A percentile compares a stretch with the other conserved stretches of the same genome.
Evolutionary conservation across 2,797 vertebrate species (phyloP).

Genomic region (Leptodon cayanensis): DNA sequence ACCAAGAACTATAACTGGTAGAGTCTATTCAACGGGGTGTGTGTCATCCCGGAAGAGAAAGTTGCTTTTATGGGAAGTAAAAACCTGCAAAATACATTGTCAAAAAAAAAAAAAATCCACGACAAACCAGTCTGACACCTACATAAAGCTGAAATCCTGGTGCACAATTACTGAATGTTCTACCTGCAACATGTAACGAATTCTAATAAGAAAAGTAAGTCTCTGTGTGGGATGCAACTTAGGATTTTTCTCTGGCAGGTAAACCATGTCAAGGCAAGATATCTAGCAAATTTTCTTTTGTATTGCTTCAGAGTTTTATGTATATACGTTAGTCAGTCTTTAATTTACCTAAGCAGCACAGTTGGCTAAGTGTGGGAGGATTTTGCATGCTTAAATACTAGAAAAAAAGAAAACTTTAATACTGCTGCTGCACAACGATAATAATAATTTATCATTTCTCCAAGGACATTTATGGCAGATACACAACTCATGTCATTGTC

Average conservation of each 20-base stretch:
- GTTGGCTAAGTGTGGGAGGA: slow-evolving; percentile 15
- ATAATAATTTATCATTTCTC: slow-evolving; percentile 28
- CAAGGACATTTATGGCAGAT: background rate
- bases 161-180: background rate
- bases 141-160: slow-evolving; percentile 7
- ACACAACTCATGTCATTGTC: background rate
- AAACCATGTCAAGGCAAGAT: slow-evolving; percentile 7
- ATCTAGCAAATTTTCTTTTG: slow-evolving; percentile 25
- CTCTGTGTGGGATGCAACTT: slow-evolving; percentile 17
- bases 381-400: slow-evolving; percentile 4
- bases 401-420: background rate
- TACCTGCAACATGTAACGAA: background rate
- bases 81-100: background rate
- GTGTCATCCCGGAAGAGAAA: background rate
- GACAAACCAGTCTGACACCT: slow-evolving; percentile 35
- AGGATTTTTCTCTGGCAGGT: slow-evolving; percentile 13
- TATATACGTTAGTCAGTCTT: slow-evolving; percentile 13
- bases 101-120: background rate
- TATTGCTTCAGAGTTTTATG: slow-evolving; percentile 27
- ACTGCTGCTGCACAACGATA: background rate
- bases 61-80: background rate
- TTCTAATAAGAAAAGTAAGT: slow-evolving; percentile 8
- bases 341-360: slow-evolving; percentile 35
- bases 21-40: background rate
- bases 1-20: background rate